Base-by-base conservation (phyloP, 2,797 vertebrate genomes). In the Crypturellus tataupa region DNA sequence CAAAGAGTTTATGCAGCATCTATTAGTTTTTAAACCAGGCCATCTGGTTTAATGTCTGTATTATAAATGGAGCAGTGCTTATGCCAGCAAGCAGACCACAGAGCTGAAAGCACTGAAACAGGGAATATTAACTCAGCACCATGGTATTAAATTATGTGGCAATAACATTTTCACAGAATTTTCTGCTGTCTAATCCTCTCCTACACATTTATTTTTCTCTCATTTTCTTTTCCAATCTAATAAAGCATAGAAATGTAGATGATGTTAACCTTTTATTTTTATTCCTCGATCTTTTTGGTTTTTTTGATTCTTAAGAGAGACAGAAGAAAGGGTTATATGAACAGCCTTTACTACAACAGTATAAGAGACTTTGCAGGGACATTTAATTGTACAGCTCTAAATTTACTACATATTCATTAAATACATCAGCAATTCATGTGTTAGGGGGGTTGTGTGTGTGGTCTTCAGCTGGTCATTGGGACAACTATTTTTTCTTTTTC, bases 1-100 rank as follows among this genome's bases (percentile, higher is more conserved):
- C 81, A 21, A 89, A 73, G 63, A 88, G 59, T 65, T 90, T 84
- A 42, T 68, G 40, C 68, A 94, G 33, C 63, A 88, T 65, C 39
- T 49, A 70, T 73, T 60, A 62, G 25, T 80, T 18, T 71, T 78
- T 51, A 85, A 87, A 80, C 35, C 76, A 56, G 78, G 39, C n/a
- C 55, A 18, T 71, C 39, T 85, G 37, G 42, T 51, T 87, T 76
- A 67, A 65, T 42, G 46, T 59, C 53, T 88, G 9, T 49, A 46
- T 87, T 90, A 73, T 59, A 87, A 93, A 79, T 51, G 62, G 44
- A 71, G 39, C 24, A 70, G 78, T 59, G 40, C 19, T 42, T 60
- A 72, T 17, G 39, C 12, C 56, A 79, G 69, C 33, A 88, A 70
- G 31, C 49, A 68, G 78, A 67, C 46, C 21, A 85, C 31, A 47